Evolutionary conservation across 2,113 vertebrate genomes (phyloP), one percentile per base, ranked within the genome.

Genomic region (Nibea albiflora): DNA sequence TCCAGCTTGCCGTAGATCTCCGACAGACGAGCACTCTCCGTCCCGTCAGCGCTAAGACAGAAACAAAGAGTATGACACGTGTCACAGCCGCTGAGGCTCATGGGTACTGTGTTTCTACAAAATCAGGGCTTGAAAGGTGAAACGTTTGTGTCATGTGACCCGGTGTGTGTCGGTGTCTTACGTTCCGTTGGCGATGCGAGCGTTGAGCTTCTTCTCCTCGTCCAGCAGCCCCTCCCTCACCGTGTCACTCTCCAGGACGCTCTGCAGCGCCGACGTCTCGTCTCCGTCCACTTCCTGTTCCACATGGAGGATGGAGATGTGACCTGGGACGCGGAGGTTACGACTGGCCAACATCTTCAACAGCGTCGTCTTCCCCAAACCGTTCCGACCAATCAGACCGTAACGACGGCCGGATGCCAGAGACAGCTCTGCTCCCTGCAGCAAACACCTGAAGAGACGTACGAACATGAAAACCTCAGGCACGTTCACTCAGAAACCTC

Each of bases 251-350:
- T 98, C 93, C 85, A 99, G 95, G 58, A 99, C 98, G 0, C 98
- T 99, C 95, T 99, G 96, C 78, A 99, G 93, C 0, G 97, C 98
- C 0, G 60, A 61, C 0, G 97, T 99, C 0, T 98, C 96, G 0
- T 99, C 97, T 0, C 98, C 98, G 0, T 95, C 98, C 81, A 99
- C 98, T 80, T 99, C 98, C 95, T 99, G 98, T 85, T 99, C 98
- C 91, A 99, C 98, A 0, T 99, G 97, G 42, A 99, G 96, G 86
- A 99, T 97, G 93, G 97, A 96, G 94, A 99, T 97, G 91, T 99
- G 98, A 0, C 94, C 91, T 0, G 98, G 98, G 44, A 99, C 96
- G 1, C 96, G 96, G 26, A 99, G 94, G 80, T 91, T 98, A 44
- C 96, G 95, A 26, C 95, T 96, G 17, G 98, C 97, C 3, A 99